These are phyloP conservation scores for Stomatorhinus walkeri DNA, from an alignment of 2,797 vertebrate species.

Conservation along the genomic window DNA sequence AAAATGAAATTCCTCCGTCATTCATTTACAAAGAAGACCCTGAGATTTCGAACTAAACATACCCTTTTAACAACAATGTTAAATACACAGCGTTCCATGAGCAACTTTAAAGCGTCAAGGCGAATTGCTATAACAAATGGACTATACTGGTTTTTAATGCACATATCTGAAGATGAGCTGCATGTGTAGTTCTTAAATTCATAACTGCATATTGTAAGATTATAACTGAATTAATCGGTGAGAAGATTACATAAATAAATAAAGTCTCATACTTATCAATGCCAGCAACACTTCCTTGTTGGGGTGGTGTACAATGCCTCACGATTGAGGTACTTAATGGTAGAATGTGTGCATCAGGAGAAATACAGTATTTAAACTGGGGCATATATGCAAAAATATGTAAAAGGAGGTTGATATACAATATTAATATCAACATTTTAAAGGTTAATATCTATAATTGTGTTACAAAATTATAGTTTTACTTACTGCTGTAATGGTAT, in stretches of 20 bases:
- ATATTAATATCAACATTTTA: not conserved
- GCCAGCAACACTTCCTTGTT: not conserved
- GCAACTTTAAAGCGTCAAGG: not conserved
- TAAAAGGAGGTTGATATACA: not conserved
- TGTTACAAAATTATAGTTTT: not conserved
- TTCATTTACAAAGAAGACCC: not conserved
- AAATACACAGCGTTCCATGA: not conserved
- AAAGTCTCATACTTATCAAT: not conserved
- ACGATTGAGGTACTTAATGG: not conserved
- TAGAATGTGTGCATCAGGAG: not conserved
- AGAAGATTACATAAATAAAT: not conserved
- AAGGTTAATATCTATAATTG: not conserved
- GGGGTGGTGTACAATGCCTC: not conserved
- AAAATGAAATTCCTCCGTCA: not conserved
- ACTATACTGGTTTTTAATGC: not conserved
- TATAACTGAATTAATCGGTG: not conserved
- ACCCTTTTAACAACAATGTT: not conserved
- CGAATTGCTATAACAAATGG: not conserved
- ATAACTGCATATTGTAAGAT: not conserved
- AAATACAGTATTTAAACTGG: not conserved
- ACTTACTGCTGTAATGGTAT: not conserved
- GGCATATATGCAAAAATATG: not conserved
- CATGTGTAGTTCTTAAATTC: not conserved
- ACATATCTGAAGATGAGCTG: no score
- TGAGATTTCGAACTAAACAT: not conserved